Base-by-base conservation (phyloP, 2,797 vertebrate genomes). In the Tapera naevia region DNA sequence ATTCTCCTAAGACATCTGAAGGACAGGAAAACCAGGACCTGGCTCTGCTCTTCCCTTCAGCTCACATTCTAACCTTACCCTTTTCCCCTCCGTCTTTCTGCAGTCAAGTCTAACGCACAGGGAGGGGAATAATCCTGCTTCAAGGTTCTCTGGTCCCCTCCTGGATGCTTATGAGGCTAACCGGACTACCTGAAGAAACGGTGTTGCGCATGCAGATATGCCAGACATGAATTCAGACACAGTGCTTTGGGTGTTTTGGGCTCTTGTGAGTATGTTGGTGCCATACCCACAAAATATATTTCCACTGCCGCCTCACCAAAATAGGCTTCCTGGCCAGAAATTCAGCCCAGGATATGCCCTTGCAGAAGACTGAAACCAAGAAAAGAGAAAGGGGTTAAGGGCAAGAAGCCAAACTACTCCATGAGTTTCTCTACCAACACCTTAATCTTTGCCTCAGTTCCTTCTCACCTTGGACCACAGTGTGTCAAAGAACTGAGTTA, bases 221-320 rank as follows among this genome's bases (percentile, higher is more conserved):
- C 10, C n/a, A 39, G 35, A 51, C 1, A 0, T 22, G 7, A 71
- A n/a, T 24, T 58, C 1, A 1, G 39, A 30, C 11, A 12, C 7
- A 35, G 53, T 1, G 0, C 51, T 27, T 3, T 0, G 2, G 27
- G 39, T 8, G 6, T 22, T 84, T 11, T 24, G n/a, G 57, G 33
- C 60, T 65, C 51, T 80, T 25, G 4, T 0, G 1, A 66, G 14
- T 18, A 50, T 17, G 5, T 0, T 0, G 0, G 8, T 58, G 33
- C n/a, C 13, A 9, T 39, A 65, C 23, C 27, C 33, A 30, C 1
- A 0, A 51, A 25, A 16, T 41, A 16, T 0, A 1, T 23, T 80
- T 70, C 57, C 43, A 23, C n/a, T 57, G 19, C 11, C 39, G 15
- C 32, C 23, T 18, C 56, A 41, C 35, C 1, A 1, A 56, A 65